Evolutionary conservation across 2,113 vertebrate genomes (phyloP).

Genomic region (Gobio gobio): DNA sequence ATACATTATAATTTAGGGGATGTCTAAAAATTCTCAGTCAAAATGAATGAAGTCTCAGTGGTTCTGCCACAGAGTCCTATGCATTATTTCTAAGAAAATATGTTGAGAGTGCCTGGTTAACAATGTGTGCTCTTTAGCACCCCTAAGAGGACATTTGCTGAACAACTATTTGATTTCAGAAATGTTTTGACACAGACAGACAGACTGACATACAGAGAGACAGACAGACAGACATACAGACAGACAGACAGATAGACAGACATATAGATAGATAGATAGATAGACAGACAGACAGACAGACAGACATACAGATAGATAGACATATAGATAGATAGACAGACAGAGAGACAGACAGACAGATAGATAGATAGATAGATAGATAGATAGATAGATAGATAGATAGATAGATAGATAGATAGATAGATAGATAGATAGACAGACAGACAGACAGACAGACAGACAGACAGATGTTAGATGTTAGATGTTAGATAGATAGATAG

Average conservation of each 20-base stretch:
- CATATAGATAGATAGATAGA: background rate
- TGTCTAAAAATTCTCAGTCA: conserved; percentile 47
- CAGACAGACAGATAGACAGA: background rate
- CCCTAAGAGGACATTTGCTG: conserved; percentile 59
- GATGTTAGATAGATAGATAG: no score
- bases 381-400: no score
- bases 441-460: no score
- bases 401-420: no score
- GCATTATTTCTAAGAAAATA: conserved; percentile 33
- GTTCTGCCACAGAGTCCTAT: conserved; percentile 22
- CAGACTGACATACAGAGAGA: no score
- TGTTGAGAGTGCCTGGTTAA: conserved; percentile 32
- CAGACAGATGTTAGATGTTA: no score
- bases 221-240: background rate
- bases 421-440: no score
- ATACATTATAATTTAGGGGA: conserved; percentile 29
- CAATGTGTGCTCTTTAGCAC: conserved; percentile 44
- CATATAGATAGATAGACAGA: no score
- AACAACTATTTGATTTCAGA: background rate
- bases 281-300: background rate
- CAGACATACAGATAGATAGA: no score
- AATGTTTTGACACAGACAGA: background rate
- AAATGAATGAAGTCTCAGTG: conserved; percentile 44
- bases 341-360: no score
- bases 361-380: no score